These are phyloP conservation scores for Paraescarpia echinospica DNA, from an alignment of 1,140 invertebrate species.

Conservation along the genomic window DNA sequence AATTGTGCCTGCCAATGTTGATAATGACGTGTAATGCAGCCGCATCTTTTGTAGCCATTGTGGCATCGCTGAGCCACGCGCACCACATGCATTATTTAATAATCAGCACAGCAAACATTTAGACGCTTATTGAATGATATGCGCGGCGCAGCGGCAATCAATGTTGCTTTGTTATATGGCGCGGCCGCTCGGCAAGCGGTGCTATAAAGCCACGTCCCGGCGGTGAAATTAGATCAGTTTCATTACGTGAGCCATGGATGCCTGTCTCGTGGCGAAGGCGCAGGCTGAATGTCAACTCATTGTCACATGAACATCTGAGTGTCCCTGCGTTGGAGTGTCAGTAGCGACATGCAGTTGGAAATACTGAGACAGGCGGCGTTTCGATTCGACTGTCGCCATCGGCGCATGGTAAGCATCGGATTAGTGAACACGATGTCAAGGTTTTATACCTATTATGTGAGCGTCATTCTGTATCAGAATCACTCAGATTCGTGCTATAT, in stretches of 20 bases:
- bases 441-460: neutral
- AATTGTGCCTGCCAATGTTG: neutral
- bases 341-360: neutral
- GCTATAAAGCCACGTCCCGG: neutral
- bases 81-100: neutral
- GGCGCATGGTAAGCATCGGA: neutral
- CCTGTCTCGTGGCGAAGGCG: too few species aligned
- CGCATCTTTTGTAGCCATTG: neutral
- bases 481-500: neutral
- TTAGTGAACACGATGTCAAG: neutral
- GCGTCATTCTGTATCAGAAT: neutral
- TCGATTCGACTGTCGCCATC: neutral
- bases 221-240: conserved; percentile 1
- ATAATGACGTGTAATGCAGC: neutral
- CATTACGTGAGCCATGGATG: neutral
- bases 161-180: neutral
- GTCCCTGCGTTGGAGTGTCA: neutral
- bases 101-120: neutral
- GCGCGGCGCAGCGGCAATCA: neutral
- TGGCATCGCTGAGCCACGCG: neutral
- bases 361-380: neutral
- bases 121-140: conserved; percentile 6
- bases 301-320: neutral
- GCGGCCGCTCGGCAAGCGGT: neutral
- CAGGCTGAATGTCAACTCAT: neutral